A percentile compares a stretch with the other conserved stretches of the same genome.
Evolutionary conservation across 2,888 invertebrate genomes (phyloP).

Genomic region (Psylliodes chrysocephalus): DNA sequence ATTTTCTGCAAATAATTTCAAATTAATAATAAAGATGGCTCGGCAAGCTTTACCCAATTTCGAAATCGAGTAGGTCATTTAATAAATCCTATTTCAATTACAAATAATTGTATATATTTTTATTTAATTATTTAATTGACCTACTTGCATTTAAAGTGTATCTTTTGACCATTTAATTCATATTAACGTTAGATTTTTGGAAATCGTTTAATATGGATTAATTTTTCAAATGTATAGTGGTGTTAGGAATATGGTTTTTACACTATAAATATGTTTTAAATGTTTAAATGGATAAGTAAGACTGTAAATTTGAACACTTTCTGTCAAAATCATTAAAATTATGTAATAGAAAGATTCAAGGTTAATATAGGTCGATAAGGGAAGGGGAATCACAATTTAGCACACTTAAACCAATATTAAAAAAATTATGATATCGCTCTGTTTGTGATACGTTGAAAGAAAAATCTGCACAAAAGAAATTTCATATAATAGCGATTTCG

Average conservation of each 20-base stretch:
- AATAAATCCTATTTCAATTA: neutral
- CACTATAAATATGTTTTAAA: conserved; percentile 6
- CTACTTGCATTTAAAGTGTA: neutral
- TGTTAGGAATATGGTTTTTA: conserved; percentile 14
- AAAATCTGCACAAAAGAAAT: no score
- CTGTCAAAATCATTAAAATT: no score
- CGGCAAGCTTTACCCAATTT: conserved; percentile 50
- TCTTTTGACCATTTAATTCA: neutral
- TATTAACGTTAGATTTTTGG: neutral
- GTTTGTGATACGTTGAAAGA: no score
- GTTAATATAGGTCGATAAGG: no score
- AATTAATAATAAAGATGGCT: conserved; percentile 55
- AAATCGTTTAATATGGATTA: neutral
- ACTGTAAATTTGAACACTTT: no score
- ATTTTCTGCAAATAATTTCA: conserved; percentile 55
- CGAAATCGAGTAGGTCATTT: neutral
- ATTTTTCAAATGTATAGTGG: conserved; percentile 6
- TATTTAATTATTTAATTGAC: neutral
- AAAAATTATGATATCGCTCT: no score
- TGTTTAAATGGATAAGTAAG: no score
- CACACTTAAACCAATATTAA: no score
- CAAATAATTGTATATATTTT: neutral
- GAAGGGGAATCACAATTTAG: no score
- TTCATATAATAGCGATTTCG: no score
- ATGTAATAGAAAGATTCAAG: no score